Evolutionary conservation across 1,140 invertebrate genomes (phyloP).

Genomic region (Cherax destructor): DNA sequence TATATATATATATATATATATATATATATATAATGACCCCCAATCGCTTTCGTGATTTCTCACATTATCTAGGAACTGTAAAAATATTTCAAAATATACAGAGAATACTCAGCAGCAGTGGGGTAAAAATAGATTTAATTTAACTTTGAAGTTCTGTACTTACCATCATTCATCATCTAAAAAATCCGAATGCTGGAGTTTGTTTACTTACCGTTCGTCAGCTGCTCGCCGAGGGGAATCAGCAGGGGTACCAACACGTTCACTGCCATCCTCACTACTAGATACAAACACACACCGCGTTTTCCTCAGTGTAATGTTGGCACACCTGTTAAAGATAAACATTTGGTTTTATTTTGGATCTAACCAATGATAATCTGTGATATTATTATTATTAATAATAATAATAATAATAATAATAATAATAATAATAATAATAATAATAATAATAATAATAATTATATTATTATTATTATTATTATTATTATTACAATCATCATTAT

Average conservation of each 20-base stretch:
- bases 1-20: constrained; percentile 45
- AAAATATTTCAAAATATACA: too few relatives aligned
- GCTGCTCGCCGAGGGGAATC: background rate
- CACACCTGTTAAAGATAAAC: background rate
- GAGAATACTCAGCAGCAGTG: too few relatives aligned
- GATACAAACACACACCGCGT: background rate
- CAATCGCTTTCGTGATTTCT: too few relatives aligned
- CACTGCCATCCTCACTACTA: background rate
- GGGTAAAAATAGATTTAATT: too few relatives aligned
- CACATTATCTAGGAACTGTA: too few relatives aligned
- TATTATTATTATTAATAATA: background rate
- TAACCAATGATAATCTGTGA: too few relatives aligned
- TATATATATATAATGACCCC: background rate
- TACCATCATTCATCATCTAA: background rate
- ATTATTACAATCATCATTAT: too few relatives aligned
- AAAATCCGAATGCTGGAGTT: too few relatives aligned
- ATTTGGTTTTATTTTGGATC: too few relatives aligned
- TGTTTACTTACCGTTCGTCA: background rate
- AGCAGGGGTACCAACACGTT: constrained; percentile 8
- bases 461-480: background rate
- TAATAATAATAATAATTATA: background rate
- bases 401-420: background rate
- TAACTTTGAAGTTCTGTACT: too few relatives aligned
- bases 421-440: background rate
- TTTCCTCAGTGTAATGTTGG: background rate